Percentiles rank a stretch among this genome's conserved stretches.
Conservation (phyloP, 2,113 vertebrate species). For the Rhinogobius similis region DNA sequence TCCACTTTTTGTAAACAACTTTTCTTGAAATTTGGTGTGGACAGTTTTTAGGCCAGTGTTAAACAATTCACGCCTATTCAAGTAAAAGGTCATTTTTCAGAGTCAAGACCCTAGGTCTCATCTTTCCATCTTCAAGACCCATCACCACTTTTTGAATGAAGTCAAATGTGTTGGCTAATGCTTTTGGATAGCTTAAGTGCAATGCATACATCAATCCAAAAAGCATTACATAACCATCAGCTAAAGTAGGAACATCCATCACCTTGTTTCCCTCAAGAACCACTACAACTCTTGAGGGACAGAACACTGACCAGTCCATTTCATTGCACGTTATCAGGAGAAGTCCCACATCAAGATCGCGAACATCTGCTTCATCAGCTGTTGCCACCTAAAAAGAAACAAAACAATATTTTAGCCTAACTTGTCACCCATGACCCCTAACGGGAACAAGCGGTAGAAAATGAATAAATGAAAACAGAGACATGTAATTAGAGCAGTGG, state of each 20-base stretch:
- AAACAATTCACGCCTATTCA: background rate
- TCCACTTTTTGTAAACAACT: too few species aligned
- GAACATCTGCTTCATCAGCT: constrained; percentile 31
- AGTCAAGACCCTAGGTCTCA: background rate
- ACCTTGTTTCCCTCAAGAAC: background rate
- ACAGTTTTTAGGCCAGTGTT: background rate
- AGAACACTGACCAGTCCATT: constrained; percentile 4
- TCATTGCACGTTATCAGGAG: constrained; percentile 15
- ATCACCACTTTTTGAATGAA: background rate
- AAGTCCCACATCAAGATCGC: constrained; percentile 13
- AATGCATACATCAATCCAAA: background rate
- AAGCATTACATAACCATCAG: constrained; percentile 1
- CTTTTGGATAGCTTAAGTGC: background rate
- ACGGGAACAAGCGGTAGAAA: too few species aligned
- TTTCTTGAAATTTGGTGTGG: too few species aligned
- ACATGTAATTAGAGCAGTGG: too few species aligned
- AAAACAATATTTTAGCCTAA: constrained; percentile 19
- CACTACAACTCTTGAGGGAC: background rate
- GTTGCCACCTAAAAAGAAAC: constrained; percentile 25
- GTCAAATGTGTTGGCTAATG: background rate
- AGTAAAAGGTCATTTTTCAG: background rate
- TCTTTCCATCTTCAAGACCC: background rate
- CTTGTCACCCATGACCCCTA: too few species aligned
- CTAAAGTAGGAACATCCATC: background rate
- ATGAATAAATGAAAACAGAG: too few species aligned